phyloP scores from a whole-genome alignment of 2,797 vertebrate genomes.

The Schizopygopsis pylzovi region DNA sequence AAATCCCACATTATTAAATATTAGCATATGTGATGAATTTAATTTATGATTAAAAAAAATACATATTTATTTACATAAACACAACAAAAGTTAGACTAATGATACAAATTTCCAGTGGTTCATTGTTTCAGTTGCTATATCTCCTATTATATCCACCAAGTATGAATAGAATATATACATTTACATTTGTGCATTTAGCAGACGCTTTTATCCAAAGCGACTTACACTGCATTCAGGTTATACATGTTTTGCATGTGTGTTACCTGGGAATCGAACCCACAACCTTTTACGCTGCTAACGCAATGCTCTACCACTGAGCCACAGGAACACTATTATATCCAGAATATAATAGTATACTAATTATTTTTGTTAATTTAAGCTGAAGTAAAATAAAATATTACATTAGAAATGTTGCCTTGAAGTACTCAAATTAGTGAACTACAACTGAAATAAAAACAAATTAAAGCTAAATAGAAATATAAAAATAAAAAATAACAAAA shows the following conservation, averaged over 20 bases:
- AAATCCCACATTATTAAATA: slow-evolving; percentile 39
- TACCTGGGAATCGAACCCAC: too few species aligned
- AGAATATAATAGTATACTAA: not conserved
- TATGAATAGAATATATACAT: not conserved
- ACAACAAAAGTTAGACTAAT: not conserved
- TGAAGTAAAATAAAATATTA: not conserved
- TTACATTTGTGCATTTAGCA: too few species aligned
- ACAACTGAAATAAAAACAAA: not conserved
- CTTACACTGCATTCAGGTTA: too few species aligned
- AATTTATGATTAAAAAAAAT: too few species aligned
- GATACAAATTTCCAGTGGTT: not conserved
- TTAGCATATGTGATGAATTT: slow-evolving; percentile 26
- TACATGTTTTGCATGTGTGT: too few species aligned
- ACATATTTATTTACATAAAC: not conserved
- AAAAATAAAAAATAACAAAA: not conserved
- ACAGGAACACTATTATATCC: too few species aligned
- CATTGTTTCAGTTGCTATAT: not conserved
- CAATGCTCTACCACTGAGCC: too few species aligned
- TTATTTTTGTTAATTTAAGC: not conserved
- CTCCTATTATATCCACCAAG: not conserved
- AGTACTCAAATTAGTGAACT: not conserved
- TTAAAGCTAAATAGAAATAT: not conserved
- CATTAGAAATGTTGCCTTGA: not conserved
- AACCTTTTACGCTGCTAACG: too few species aligned
- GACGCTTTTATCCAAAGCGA: too few species aligned